phyloP scores from a whole-genome alignment of 2,888 invertebrate genomes.

The Mythimna ferrago region DNA sequence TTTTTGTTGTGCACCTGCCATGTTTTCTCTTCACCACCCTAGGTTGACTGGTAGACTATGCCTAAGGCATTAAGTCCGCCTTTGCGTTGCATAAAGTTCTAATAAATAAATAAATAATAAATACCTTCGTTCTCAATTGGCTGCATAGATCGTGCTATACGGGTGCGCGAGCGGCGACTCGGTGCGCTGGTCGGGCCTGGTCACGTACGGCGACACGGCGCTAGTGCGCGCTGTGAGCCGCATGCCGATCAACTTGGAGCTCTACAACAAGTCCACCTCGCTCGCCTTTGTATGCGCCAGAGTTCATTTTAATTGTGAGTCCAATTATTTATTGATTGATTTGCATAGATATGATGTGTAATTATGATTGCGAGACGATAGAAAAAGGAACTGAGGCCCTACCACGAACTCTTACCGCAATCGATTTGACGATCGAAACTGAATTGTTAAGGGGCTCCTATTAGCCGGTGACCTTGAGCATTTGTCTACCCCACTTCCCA shows the following conservation, averaged over 20 bases:
- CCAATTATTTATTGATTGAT: background rate
- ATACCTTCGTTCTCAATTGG: background rate
- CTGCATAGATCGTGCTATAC: slow-evolving; percentile 75
- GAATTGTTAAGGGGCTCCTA: too few relatives aligned
- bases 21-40: too few relatives aligned
- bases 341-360: background rate
- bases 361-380: background rate
- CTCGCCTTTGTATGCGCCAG: slow-evolving; percentile 80
- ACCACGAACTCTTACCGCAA: too few relatives aligned
- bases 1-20: too few relatives aligned
- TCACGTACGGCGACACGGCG: slow-evolving; percentile 86
- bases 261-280: slow-evolving; percentile 75
- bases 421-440: too few relatives aligned
- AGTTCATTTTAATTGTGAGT: slow-evolving; percentile 83
- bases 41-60: too few relatives aligned
- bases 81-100: too few relatives aligned
- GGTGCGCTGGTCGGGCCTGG: slow-evolving; percentile 81
- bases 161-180: slow-evolving; percentile 76
- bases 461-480: too few relatives aligned
- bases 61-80: too few relatives aligned
- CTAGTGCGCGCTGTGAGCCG: slow-evolving; percentile 79
- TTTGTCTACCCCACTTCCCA: too few relatives aligned
- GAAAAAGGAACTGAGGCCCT: background rate
- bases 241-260: slow-evolving; percentile 72
- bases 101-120: too few relatives aligned